phyloP scores from a whole-genome alignment of 2,113 vertebrate species.

The Corythoichthys haematopterus region DNA sequence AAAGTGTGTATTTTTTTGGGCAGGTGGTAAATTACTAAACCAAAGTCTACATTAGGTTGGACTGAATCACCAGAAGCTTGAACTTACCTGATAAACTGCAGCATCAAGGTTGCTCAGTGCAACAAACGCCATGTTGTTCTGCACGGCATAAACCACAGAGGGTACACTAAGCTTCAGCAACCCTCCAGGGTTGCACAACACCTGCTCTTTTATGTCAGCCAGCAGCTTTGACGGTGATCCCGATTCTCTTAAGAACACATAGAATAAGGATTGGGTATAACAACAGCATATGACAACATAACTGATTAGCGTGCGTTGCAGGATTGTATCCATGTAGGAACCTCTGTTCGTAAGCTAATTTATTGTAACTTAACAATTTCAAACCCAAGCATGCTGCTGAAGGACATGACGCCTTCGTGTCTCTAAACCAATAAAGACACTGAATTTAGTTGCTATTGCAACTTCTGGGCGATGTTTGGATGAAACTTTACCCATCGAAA shows the following conservation, averaged over 20 bases:
- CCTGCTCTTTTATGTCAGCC: conserved; percentile 75
- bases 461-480: too few species aligned
- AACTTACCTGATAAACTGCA: conserved; percentile 88
- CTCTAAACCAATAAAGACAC: too few species aligned
- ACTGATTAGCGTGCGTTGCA: background rate
- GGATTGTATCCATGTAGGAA: background rate
- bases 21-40: too few species aligned
- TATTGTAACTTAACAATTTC: too few species aligned
- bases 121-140: conserved; percentile 97
- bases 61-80: background rate
- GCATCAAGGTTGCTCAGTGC: conserved; percentile 95
- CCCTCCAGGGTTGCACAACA: conserved; percentile 81
- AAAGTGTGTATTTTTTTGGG: too few species aligned
- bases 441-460: too few species aligned
- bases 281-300: background rate
- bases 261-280: background rate
- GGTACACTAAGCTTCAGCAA: conserved; percentile 90
- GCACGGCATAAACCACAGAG: conserved; percentile 88
- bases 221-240: conserved; percentile 75
- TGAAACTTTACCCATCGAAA: too few species aligned
- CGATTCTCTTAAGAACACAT: conserved; percentile 76
- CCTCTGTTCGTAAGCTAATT: too few species aligned
- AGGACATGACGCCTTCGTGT: too few species aligned
- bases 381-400: too few species aligned
- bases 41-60: too few species aligned